Base-by-base conservation (phyloP, 2,797 vertebrate species). In the Meda fulgida region DNA sequence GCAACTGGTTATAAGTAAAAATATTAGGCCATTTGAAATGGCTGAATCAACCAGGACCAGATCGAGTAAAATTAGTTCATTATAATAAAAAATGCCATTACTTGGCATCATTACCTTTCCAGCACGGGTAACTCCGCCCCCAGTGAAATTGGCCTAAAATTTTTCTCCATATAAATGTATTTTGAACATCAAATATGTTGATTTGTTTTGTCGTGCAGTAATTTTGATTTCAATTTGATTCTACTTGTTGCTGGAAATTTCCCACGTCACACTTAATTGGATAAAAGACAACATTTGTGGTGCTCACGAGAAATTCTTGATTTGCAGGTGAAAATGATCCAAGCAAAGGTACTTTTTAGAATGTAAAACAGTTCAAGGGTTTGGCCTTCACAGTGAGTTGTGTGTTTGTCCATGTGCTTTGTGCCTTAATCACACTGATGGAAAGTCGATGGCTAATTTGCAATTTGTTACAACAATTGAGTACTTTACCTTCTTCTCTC, bases 401-500 rank as follows among this genome's bases (percentile, higher is more conserved):
- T 72, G 55, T 65, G 77, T 80, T 46, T 73, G 77, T 53, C 31
- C 69, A 38, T 73, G 77, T 73, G 90, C 88, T 94, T 86, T 46
- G 85, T 77, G 72, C 90, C 83, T 90, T 85, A 93, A 91, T 92
- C 85, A 29, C 70, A 90, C 81, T 93, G 94, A 95, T 92, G 94
- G 92, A 91, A 94, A 94, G 92, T 94, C 93, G 92, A 93, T 91
- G 75, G 84, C 91, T 92, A 90, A 85, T 91, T 90, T 91, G 92
- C 89, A 90, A 92, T 92, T 92, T 92, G 91, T 89, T 91, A 87
- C 83, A 91, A 92, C 86, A 58, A 55, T 88, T 71, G 84, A 87
- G 88, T 71, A 84, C 83, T 88, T 77, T 91, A 87, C 88, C 46
- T 73, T 75, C 29, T 36, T 48, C 55, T 73, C 53, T 79, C 29